These are phyloP conservation scores for Rhea americana DNA, from an alignment of 2,113 vertebrate species.

Conservation along the genomic window DNA sequence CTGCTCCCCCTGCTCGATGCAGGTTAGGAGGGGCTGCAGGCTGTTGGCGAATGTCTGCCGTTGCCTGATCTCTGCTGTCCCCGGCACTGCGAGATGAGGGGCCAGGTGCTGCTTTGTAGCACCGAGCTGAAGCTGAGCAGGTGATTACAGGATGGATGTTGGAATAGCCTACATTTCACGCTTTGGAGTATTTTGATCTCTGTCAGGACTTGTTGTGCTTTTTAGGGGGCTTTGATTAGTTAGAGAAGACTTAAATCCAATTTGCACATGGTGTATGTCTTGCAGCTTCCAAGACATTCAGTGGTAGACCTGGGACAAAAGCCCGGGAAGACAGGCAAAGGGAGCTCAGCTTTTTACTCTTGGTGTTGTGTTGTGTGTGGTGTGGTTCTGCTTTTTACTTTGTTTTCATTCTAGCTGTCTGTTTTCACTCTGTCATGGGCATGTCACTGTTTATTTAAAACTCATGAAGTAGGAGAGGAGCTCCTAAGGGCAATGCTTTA, in stretches of 20 bases:
- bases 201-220: neutral
- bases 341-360: neutral
- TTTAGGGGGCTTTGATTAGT: neutral
- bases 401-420: neutral
- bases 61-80: neutral
- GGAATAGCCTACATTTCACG: neutral
- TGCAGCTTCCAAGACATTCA: neutral
- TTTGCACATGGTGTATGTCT: neutral
- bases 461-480: neutral
- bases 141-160: rapidly evolving
- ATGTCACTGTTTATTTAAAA: neutral
- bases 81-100: neutral
- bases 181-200: neutral
- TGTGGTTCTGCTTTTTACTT: neutral
- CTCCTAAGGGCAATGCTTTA: neutral
- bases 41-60: neutral
- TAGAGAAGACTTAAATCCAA: neutral
- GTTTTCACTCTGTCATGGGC: neutral
- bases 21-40: neutral
- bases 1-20: neutral
- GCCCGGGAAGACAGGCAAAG: neutral
- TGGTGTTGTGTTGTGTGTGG: neutral
- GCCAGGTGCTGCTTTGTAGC: neutral
- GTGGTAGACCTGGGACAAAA: rapidly evolving
- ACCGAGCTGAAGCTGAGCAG: neutral